Evolutionary conservation across 2,888 invertebrate species (phyloP).

Genomic region (Theretra japonica): DNA sequence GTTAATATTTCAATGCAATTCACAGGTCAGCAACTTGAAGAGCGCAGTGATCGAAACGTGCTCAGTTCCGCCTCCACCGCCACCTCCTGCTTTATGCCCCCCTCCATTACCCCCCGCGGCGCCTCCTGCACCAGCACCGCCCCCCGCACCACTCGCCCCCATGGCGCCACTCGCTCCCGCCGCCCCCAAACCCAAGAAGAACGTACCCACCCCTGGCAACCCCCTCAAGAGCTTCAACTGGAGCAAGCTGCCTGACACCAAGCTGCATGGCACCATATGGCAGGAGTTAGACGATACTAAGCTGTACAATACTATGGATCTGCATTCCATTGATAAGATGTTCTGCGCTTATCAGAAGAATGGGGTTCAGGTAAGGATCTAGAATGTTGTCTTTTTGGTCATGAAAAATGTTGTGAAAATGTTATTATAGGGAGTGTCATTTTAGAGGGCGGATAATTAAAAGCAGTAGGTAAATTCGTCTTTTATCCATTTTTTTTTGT

Average conservation of each 20-base stretch:
- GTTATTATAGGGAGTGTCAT: too few species aligned
- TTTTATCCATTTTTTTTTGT: too few species aligned
- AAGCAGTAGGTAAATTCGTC: too few species aligned
- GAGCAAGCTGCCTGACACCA: conserved; percentile 96
- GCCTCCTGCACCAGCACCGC: conserved; percentile 86
- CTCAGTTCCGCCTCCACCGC: conserved; percentile 59
- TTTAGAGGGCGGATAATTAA: too few species aligned
- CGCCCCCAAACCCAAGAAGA: conserved; percentile 88
- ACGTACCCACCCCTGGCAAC: conserved; percentile 96
- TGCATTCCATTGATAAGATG: conserved; percentile 95
- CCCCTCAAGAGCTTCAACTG: conserved; percentile 99
- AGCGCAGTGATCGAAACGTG: conserved; percentile 76
- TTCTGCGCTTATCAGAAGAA: conserved; percentile 98
- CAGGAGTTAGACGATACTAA: conserved; percentile 96
- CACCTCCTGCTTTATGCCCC: conserved; percentile 80
- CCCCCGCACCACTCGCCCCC: conserved; percentile 85
- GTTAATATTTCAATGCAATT: not conserved
- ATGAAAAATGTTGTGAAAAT: too few species aligned
- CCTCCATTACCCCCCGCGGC: conserved; percentile 84
- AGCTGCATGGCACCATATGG: conserved; percentile 97
- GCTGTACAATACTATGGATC: conserved; percentile 95
- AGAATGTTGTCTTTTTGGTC: not conserved
- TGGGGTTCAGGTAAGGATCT: conserved; percentile 89
- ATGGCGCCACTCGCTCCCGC: conserved; percentile 82
- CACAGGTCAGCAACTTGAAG: conserved; percentile 79